Percentiles rank a stretch among this genome's conserved stretches.
Conservation (phyloP, 2,113 vertebrate genomes). For the Boulengeromyrus knoepffleri region DNA sequence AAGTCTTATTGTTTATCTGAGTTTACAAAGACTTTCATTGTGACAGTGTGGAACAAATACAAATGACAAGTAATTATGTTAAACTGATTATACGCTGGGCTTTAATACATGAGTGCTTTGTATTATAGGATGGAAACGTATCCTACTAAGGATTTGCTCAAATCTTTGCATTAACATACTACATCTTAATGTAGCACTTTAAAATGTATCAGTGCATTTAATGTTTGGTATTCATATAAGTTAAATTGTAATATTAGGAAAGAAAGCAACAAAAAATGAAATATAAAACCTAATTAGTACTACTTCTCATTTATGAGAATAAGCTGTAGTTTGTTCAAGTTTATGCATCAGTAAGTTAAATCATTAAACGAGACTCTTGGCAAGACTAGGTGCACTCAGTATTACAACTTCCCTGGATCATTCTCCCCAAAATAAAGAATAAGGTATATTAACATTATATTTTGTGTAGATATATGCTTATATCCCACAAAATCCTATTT, state of each 20-base stretch:
- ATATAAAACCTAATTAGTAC: background rate
- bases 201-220: background rate
- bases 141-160: background rate
- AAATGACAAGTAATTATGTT: slow-evolving; percentile 10
- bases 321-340: background rate
- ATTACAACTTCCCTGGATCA: background rate
- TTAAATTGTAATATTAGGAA: background rate
- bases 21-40: background rate
- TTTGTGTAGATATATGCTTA: background rate
- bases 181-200: background rate
- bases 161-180: background rate
- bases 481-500: background rate
- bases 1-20: background rate
- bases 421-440: background rate
- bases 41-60: background rate
- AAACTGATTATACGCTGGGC: background rate
- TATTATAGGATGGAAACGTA: background rate
- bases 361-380: background rate
- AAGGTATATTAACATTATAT: background rate
- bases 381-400: background rate
- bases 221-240: background rate
- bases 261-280: background rate
- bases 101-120: background rate
- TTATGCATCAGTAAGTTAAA: background rate
- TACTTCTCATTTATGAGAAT: background rate